phyloP scores from a whole-genome alignment of 1,140 invertebrate species.

The Drosophila nebulosa region DNA sequence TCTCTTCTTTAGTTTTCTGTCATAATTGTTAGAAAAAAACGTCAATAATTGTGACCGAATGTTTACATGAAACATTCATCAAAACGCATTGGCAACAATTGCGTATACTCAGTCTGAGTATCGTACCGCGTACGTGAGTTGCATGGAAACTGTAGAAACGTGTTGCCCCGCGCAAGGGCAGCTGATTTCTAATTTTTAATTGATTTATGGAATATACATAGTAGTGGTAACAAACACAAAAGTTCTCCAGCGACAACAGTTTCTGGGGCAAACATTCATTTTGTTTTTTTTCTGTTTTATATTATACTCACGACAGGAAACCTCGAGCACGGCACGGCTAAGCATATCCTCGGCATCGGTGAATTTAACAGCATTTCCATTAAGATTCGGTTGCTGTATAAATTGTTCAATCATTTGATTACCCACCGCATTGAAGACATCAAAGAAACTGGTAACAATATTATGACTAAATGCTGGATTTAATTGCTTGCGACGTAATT shows the following conservation, averaged over 20 bases:
- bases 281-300: background rate
- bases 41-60: background rate
- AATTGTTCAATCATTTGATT: conserved; percentile 68
- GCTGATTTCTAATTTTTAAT: no score
- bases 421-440: conserved; percentile 67
- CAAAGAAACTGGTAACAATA: conserved; percentile 68
- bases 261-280: no score
- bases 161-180: conserved; percentile 39
- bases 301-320: conserved; percentile 66
- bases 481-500: conserved; percentile 67
- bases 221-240: no score
- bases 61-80: background rate
- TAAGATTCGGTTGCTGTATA: conserved; percentile 19
- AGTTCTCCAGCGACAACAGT: no score
- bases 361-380: conserved; percentile 50
- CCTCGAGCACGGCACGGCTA: conserved; percentile 70
- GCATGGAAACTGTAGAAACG: conserved; percentile 63
- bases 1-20: background rate
- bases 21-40: conserved; percentile 1
- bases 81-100: background rate
- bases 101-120: background rate
- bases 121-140: conserved; percentile 56
- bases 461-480: conserved; percentile 76
- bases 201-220: no score
- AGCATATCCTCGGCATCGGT: conserved; percentile 71